Percentiles rank a stretch among this genome's conserved stretches.
These are phyloP conservation scores for Thrips palmi DNA, from an alignment of 1,140 invertebrate genomes.

Conservation along the genomic window DNA sequence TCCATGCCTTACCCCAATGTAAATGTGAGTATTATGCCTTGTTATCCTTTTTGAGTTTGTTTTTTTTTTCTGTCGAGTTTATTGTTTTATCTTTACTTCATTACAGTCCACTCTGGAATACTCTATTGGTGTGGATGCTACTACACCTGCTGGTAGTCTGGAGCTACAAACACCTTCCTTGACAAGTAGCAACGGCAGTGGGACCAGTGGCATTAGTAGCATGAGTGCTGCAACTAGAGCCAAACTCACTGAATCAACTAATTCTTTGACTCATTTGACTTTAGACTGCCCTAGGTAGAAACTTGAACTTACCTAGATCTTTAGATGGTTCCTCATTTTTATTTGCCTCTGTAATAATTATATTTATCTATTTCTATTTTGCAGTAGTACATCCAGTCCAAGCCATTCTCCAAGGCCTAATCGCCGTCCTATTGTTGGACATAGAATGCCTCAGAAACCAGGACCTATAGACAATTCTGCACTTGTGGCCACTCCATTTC, in stretches of 20 bases:
- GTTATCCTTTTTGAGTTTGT: not conserved
- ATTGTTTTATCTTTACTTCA: no score
- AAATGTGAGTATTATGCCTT: constrained; percentile 6
- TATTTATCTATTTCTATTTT: constrained; percentile 10
- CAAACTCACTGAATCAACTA: no score
- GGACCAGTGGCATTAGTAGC: no score
- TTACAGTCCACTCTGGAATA: no score
- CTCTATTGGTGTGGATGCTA: no score
- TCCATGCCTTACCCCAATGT: constrained; percentile 16
- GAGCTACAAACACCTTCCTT: no score
- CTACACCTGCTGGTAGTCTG: no score
- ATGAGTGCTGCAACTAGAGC: no score
- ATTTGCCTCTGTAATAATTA: constrained; percentile 2
- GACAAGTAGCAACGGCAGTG: no score
- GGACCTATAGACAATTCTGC: constrained; percentile 61
- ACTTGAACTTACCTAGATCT: not conserved
- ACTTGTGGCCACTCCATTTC: constrained; percentile 37
- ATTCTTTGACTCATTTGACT: not conserved
- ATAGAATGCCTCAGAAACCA: constrained; percentile 24
- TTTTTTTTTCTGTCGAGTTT: constrained; percentile 1
- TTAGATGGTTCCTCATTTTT: constrained; percentile 6
- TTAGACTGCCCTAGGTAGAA: not conserved
- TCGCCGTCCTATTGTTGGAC: constrained; percentile 11
- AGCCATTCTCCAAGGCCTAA: constrained; percentile 21
- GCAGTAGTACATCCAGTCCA: no score